Base-by-base conservation (phyloP, 2,797 vertebrate species). In the Mormyrops attenuatus region DNA sequence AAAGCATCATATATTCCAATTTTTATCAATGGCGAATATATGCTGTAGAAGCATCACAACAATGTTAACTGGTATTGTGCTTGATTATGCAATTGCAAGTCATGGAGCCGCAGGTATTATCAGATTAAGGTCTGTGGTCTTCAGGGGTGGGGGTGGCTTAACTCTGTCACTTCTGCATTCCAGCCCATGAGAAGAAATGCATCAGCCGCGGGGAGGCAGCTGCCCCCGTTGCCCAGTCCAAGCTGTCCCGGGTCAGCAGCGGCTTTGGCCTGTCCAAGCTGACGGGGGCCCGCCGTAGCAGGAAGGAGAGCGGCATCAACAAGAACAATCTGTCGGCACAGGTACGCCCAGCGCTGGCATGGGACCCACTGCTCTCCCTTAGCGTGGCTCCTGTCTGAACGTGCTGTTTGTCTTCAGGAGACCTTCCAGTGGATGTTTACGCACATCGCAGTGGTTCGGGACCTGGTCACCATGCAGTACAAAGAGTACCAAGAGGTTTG, bases 401-500 rank as follows among this genome's bases (percentile, higher is more conserved):
- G 3, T 38, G 34, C 38, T 55, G n/a, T 88, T 89, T 92, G 90
- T n/a, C 89, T 0, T 82, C 95, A 99, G 99, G 99, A 99, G 93
- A 98, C 98, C 11, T 99, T 98, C 92, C 98, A 99, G 94, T 99
- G 99, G 99, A 99, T 99, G 97, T 99, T 99, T 86, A 99, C 99
- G 3, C 99, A 99, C 91, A 98, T 99, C 1, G 98, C 98, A 3
- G 98, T 99, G 49, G 98, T 99, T 30, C 96, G 98, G 55, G 99
- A 99, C 95, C 94, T 99, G 85, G 97, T 99, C 89, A 96, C 98
- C 90, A 98, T 99, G 95, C 99, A 99, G 91, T 99, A 99, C 93
- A 99, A 99, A 90, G 98, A 99, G 89, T 95, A 99, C 90, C 98
- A 99, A 90, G 99, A 99, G 98, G 99, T 99, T 96, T 87, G 86